Percentiles rank a stretch among this genome's conserved stretches.
These are phyloP conservation scores for Ophion slaviceki DNA, from an alignment of 2,888 invertebrate genomes.

Conservation along the genomic window DNA sequence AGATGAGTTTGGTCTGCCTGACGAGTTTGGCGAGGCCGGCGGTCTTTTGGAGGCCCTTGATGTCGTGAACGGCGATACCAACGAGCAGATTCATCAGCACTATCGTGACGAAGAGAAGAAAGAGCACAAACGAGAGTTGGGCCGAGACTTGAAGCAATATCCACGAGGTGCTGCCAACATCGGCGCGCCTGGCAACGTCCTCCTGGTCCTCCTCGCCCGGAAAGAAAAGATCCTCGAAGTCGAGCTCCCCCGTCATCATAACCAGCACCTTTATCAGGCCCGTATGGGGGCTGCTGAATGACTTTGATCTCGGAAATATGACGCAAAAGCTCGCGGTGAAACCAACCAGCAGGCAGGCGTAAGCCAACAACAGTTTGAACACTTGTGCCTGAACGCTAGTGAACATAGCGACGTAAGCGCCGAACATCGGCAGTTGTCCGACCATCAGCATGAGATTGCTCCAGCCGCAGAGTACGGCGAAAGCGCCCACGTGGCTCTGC, in stretches of 20 bases:
- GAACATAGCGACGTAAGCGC: conserved; percentile 96
- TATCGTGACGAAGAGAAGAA: conserved; percentile 92
- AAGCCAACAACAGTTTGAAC: conserved; percentile 93
- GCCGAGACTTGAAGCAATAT: conserved; percentile 92
- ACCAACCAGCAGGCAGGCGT: conserved; percentile 93
- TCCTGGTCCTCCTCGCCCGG: conserved; percentile 87
- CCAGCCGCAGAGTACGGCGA: conserved; percentile 94
- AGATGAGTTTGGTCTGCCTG: conserved; percentile 93
- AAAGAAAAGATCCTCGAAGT: conserved; percentile 89
- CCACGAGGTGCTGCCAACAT: conserved; percentile 77
- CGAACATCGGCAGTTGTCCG: conserved; percentile 94
- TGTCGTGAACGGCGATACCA: conserved; percentile 94
- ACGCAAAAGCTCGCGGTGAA: conserved; percentile 95
- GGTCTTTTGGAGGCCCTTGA: conserved; percentile 93
- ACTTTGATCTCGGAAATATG: conserved; percentile 92
- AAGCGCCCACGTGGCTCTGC: conserved; percentile 95
- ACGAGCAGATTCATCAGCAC: conserved; percentile 94
- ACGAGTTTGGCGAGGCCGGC: conserved; percentile 93
- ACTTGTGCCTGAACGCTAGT: conserved; percentile 95
- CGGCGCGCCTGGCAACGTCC: conserved; percentile 87
- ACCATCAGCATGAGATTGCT: conserved; percentile 96
- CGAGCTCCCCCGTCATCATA: conserved; percentile 95
- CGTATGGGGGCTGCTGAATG: conserved; percentile 93
- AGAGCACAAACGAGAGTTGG: conserved; percentile 92
- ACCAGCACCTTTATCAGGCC: conserved; percentile 93